These are phyloP conservation scores for Acleris cristana DNA, from an alignment of 2,888 invertebrate species.

Conservation along the genomic window DNA sequence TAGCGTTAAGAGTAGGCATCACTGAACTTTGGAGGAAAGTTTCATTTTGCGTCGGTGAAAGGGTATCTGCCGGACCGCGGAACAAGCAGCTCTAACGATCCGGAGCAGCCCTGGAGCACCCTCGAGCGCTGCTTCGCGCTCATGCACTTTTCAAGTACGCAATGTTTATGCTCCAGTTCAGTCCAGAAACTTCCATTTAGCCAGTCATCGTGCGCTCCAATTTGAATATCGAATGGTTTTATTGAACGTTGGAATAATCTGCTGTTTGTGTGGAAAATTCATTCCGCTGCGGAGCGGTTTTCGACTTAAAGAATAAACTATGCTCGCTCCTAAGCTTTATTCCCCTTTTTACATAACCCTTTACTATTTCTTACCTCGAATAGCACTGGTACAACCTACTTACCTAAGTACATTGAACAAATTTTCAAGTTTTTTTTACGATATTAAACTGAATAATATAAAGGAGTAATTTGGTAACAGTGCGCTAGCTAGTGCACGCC, in stretches of 20 bases:
- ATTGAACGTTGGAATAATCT: constrained; percentile 29
- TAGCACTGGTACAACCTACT: not conserved
- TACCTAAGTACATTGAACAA: not conserved
- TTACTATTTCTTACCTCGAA: not conserved
- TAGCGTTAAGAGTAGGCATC: not conserved
- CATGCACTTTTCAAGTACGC: constrained; percentile 78
- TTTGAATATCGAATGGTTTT: constrained; percentile 50
- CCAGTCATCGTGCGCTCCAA: constrained; percentile 52
- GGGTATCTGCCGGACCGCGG: constrained; percentile 44
- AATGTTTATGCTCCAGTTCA: constrained; percentile 75
- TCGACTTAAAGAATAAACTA: constrained; percentile 1
- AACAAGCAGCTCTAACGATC: constrained; percentile 63
- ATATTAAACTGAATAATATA: not conserved
- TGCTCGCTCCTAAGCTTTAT: not conserved
- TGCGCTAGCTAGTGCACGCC: constrained; percentile 46
- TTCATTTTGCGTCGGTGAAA: constrained; percentile 48
- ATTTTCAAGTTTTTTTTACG: not conserved
- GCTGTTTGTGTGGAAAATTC: constrained; percentile 27
- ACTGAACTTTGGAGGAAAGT: constrained; percentile 44
- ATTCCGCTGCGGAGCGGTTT: constrained; percentile 15
- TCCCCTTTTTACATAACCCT: not conserved
- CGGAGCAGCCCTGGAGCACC: constrained; percentile 57
- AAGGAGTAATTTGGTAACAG: constrained; percentile 21
- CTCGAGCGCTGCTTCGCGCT: constrained; percentile 65
- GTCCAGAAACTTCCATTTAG: constrained; percentile 57